Base-by-base conservation (phyloP, 2,888 invertebrate species). In the Diarsia mendica region DNA sequence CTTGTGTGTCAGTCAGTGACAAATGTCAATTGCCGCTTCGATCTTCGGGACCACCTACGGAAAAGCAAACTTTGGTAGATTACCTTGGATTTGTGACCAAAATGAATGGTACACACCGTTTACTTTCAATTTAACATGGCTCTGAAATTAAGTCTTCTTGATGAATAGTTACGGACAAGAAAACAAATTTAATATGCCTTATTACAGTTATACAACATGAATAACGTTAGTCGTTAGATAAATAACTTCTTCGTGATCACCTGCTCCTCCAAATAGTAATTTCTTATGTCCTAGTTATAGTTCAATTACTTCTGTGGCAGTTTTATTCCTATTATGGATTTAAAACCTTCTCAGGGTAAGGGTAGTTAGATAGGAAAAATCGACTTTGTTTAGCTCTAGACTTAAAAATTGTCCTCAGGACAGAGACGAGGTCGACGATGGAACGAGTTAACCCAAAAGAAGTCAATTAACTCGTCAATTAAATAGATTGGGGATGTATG, bases 1-100 rank as follows among this genome's bases (percentile, higher is more conserved):
- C 82, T 88, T 88, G 86, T 88, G 83, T 89, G 89, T 90, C 89
- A 87, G 82, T 75, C 77, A 87, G 79, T 89, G 89, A 91, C 91
- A 90, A 91, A 90, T 89, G 87, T 87, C 89, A 87, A 87, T 89
- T 85, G 85, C 79, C 79, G 80, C 84, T 85, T 81, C 78, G 79
- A 86, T 75, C 77, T 81, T 83, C 28, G 68, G 72, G 91, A 87
- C 91, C 91, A 90, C 90, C 91, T 88, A 91, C 87, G 82, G 80
- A 76, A 86, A 70, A 72, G 53, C 58, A 75, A 72, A 48, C 39
- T 44, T 44, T 71, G 69, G 71, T 66, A 72, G 49, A 75, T 83
- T 64, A 72, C 49, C 67, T 75, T 48, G 58, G 48, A 77, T 60
- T 82, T 72, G 61, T 51, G 60, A 65, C 49, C 60, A 79, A 82